These are phyloP conservation scores for Craseonycteris thonglongyai DNA, from an alignment of 2,113 vertebrate genomes.

Conservation along the genomic window DNA sequence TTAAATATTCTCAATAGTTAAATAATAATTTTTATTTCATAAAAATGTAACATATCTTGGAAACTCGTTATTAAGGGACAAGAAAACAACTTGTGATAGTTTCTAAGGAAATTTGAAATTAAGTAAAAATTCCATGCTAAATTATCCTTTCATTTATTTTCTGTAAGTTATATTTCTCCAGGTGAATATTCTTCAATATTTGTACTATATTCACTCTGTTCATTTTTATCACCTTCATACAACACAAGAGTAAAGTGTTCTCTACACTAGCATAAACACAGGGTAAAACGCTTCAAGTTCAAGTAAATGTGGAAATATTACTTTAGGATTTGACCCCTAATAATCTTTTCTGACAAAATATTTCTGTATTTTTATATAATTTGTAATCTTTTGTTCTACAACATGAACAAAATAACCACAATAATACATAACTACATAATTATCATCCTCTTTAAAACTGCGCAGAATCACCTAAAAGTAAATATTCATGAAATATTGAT, in stretches of 20 bases:
- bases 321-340: background rate
- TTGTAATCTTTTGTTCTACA: background rate
- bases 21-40: conserved; percentile 18
- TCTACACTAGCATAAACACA: background rate
- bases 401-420: background rate
- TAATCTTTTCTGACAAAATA: background rate
- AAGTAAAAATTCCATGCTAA: background rate
- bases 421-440: background rate
- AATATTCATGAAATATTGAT: background rate
- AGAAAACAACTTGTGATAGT: background rate
- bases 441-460: background rate
- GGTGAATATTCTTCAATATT: background rate
- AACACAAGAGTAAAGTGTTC: background rate
- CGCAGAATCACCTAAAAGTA: background rate
- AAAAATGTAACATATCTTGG: background rate
- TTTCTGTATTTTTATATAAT: background rate
- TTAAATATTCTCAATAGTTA: background rate
- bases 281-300: background rate
- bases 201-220: background rate
- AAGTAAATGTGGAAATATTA: background rate
- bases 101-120: conserved; percentile 23
- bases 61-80: background rate
- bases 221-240: background rate
- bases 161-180: background rate
- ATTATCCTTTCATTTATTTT: background rate